Conservation (phyloP, 2,888 invertebrate genomes). For the Blomia tropicalis region DNA sequence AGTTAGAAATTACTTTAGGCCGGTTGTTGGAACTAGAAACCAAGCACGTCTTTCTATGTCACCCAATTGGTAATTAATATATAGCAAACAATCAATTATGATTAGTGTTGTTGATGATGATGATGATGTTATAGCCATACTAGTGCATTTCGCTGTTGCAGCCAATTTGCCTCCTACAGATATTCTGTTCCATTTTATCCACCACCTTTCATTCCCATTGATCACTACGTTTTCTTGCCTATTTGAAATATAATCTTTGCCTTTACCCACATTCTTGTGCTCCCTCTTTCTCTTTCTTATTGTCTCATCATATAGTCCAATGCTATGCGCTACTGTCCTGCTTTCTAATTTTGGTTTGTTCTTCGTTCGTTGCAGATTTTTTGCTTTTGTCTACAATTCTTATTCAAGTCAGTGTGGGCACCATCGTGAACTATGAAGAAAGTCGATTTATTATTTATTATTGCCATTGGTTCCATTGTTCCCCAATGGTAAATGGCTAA, state of each 20-base stretch:
- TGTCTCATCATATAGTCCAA: too few species aligned
- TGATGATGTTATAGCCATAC: too few species aligned
- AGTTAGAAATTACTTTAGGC: too few species aligned
- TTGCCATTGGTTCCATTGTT: background rate
- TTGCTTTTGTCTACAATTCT: background rate
- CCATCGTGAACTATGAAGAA: too few species aligned
- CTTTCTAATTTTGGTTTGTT: background rate
- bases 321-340: background rate
- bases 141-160: constrained; percentile 10
- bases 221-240: too few species aligned
- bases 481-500: too few species aligned
- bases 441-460: background rate
- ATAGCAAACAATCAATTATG: constrained; percentile 6
- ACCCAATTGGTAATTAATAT: constrained; percentile 4
- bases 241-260: too few species aligned
- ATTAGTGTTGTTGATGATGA: background rate
- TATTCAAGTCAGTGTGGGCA: too few species aligned
- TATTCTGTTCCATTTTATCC: background rate
- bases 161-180: background rate
- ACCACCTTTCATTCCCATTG: background rate
- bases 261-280: too few species aligned
- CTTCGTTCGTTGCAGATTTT: background rate
- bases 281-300: too few species aligned
- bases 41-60: too few species aligned
- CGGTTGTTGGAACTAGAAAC: too few species aligned